Evolutionary conservation across 2,888 invertebrate species (phyloP).

Genomic region (Drosophila borealis): DNA sequence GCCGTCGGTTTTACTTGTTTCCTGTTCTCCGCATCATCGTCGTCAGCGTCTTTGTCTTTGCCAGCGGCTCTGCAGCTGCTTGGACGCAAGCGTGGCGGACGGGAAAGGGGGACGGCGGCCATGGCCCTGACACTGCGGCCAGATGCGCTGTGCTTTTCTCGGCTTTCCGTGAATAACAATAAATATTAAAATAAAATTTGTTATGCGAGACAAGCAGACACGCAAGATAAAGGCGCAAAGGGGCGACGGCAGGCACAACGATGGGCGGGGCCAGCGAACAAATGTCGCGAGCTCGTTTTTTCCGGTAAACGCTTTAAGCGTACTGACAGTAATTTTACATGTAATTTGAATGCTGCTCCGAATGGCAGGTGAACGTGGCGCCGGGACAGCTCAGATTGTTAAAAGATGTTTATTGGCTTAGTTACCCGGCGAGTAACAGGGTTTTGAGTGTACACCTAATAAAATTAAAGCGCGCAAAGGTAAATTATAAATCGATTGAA

Average conservation of each 20-base stretch:
- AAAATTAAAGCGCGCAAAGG: not conserved
- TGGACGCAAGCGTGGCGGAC: not conserved
- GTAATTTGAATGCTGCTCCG: slow-evolving; percentile 67
- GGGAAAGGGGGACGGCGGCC: too few relatives aligned
- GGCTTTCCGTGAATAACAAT: slow-evolving; percentile 74
- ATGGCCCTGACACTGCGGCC: slow-evolving; percentile 9
- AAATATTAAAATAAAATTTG: slow-evolving; percentile 78
- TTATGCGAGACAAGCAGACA: slow-evolving; percentile 65
- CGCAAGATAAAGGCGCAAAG: slow-evolving; percentile 34
- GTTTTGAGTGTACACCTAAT: slow-evolving; percentile 8
- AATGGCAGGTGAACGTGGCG: slow-evolving; percentile 10
- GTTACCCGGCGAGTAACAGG: slow-evolving; percentile 10
- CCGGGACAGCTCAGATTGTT: slow-evolving; percentile 24
- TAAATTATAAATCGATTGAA: not conserved
- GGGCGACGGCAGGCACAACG: not conserved
- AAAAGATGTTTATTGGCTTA: slow-evolving; percentile 37
- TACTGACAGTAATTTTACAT: slow-evolving; percentile 71
- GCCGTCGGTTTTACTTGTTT: slow-evolving; percentile 36
- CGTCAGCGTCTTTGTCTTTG: slow-evolving; percentile 38
- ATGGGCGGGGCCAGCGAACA: slow-evolving; percentile 20
- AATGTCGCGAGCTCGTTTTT: slow-evolving; percentile 48
- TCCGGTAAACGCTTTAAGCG: slow-evolving; percentile 66
- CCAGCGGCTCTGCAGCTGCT: slow-evolving; percentile 33
- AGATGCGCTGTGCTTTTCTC: slow-evolving; percentile 62
- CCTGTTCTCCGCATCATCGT: slow-evolving; percentile 16